Conservation (phyloP, 1,140 invertebrate species). For the Lepidurus arcticus region DNA sequence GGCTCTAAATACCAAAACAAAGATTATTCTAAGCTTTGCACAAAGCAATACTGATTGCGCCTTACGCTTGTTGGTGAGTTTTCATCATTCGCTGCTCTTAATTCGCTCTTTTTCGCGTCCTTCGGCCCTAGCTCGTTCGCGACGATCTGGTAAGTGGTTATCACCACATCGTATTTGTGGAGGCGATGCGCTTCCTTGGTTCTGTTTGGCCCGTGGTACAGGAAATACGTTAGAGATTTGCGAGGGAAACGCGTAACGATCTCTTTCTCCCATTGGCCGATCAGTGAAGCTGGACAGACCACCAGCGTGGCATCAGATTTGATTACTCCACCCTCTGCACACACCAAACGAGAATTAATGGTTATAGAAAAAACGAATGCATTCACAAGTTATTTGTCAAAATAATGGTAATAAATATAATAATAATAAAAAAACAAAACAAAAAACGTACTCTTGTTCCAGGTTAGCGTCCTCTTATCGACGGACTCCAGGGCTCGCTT, state of each 20-base stretch:
- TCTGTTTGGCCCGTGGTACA: constrained; percentile 77
- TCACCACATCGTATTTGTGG: constrained; percentile 49
- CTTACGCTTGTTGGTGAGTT: not conserved
- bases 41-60: not conserved
- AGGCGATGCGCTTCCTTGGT: constrained; percentile 50
- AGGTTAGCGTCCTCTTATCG: not conserved
- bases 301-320: constrained; percentile 64
- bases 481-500: constrained; percentile 34
- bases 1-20: not conserved
- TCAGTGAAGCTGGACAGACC: constrained; percentile 71
- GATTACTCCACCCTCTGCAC: constrained; percentile 34
- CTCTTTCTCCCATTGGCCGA: constrained; percentile 80
- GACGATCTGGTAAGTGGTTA: constrained; percentile 52
- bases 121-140: constrained; percentile 44
- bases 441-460: constrained; percentile 35
- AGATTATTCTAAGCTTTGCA: not conserved
- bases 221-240: constrained; percentile 55
- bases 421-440: constrained; percentile 7
- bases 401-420: not conserved
- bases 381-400: not conserved
- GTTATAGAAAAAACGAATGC: no score
- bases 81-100: constrained; percentile 23
- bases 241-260: constrained; percentile 58
- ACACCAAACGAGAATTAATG: no score
- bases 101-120: constrained; percentile 20